Base-by-base conservation (phyloP, 2,113 vertebrate species). In the Hiodon alosoides region DNA sequence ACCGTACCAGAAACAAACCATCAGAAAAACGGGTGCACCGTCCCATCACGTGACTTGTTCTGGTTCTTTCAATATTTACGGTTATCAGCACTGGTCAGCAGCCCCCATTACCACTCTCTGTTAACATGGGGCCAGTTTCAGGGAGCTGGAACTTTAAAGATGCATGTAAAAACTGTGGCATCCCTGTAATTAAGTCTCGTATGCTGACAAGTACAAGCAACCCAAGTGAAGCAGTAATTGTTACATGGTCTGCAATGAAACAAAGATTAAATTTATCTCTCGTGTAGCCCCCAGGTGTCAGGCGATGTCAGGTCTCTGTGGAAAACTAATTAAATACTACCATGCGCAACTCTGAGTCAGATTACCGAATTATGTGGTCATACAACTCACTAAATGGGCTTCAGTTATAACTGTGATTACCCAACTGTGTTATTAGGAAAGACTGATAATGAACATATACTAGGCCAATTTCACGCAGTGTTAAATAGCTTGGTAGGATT, bases 381-480 rank as follows among this genome's bases (percentile, higher is more conserved):
- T 69, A 51, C 17, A 72, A 57, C 74, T 72, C 76, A 76, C 72
- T 69, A 73, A 67, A 78, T 62, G 76, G 72, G 74, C 71, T 71
- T 81, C 77, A 67, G 47, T 67, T 75, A 80, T 76, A 73, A 84
- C 81, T 79, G 77, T 83, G 79, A 83, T 75, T 68, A 78, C 72
- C 73, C 77, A 74, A 78, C 75, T 80, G 71, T 61, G 66, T 74
- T 72, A 58, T 64, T 77, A 81, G 72, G 64, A 71, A 77, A 72
- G 71, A 80, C 75, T 70, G 78, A 67, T 54, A 64, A 71, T 7
- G 9, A 55, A 46, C 55, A 73, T 73, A 67, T 80, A 78, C 74
- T 61, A 61, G 69, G 51, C 60, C 71, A 69, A 68, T 62, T 73
- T 77, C 80, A 79, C 74, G 50, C 74, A 78, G 16, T 68, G 67